Evolutionary conservation across 2,113 vertebrate genomes (phyloP).

Genomic region (Raja brachyura): DNA sequence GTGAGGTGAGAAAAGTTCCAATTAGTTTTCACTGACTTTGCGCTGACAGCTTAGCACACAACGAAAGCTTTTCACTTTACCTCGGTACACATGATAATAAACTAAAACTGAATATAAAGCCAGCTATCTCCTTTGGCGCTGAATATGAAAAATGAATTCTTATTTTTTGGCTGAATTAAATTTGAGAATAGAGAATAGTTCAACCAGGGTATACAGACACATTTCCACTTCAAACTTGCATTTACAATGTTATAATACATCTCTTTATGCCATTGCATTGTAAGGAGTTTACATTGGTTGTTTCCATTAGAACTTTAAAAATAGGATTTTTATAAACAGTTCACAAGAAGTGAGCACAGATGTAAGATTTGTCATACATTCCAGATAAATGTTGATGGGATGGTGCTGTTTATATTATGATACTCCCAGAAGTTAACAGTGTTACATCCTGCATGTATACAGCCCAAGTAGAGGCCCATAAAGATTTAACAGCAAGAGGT

Average conservation of each 20-base stretch:
- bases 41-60: too few relatives aligned
- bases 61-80: too few relatives aligned
- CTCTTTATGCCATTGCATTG: background rate
- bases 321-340: constrained; percentile 6
- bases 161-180: background rate
- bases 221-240: background rate
- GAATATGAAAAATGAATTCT: background rate
- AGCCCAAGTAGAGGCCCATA: background rate
- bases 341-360: background rate
- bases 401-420: background rate
- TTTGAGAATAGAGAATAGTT: background rate
- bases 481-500: background rate
- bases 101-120: too few relatives aligned
- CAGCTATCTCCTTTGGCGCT: background rate
- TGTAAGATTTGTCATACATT: background rate
- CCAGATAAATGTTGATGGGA: background rate
- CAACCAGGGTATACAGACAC: background rate
- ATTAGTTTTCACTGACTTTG: too few relatives aligned
- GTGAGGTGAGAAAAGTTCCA: too few relatives aligned
- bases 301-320: background rate
- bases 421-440: background rate
- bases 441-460: background rate
- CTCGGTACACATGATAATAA: too few relatives aligned
- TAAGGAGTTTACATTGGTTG: background rate
- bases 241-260: background rate